Base-by-base conservation (phyloP, 1,140 invertebrate species). In the Papilio dardanus region DNA sequence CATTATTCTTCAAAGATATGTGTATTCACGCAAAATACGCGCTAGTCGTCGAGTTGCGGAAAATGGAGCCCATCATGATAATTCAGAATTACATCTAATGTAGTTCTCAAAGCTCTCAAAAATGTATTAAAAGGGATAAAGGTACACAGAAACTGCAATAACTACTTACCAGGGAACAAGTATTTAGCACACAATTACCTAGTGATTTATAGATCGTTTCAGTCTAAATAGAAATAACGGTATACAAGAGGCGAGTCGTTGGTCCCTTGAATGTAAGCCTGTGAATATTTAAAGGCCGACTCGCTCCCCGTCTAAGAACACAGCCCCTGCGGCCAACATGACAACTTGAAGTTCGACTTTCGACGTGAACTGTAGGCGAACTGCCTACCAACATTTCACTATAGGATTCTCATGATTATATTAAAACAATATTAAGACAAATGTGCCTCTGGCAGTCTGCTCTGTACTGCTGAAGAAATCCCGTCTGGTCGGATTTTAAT, bases 271-370 rank as follows among this genome's bases (percentile, higher is more conserved):
- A 58, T 58, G 54, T 58, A 12, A 24, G 21, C 3, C 21, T 58
- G 21, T 58, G 24, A 58, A 58, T 58, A 58, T 58, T 58, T 58
- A 58, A 58, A 58, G 54, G 54, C 21, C 24, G 54, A 12, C 21
- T 58, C 54, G 54, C 54, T 58, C 54, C 14, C 54, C 54, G 24
- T 14, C 21, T 14, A 24, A 28, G 24, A 28, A 58, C 24, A 24
- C 24, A 58, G 21, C 12, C 54, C 54, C 24, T 58, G 24, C 54
- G 54, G 54, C 54, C 24, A 58, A 28, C 54, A 58, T 58, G 54
- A 58, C 54, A 58, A 58, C 54, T 58, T 28, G 54, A 58, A 28
- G 21, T 58, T 58, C 21, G 24, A 58, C 54, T 58, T 58, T 24
- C 21, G 21, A 58, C 54, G 54, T 28, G 54, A 58, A 58, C n/a